Conservation (phyloP, 2,113 vertebrate species). For the Lophius piscatorius region DNA sequence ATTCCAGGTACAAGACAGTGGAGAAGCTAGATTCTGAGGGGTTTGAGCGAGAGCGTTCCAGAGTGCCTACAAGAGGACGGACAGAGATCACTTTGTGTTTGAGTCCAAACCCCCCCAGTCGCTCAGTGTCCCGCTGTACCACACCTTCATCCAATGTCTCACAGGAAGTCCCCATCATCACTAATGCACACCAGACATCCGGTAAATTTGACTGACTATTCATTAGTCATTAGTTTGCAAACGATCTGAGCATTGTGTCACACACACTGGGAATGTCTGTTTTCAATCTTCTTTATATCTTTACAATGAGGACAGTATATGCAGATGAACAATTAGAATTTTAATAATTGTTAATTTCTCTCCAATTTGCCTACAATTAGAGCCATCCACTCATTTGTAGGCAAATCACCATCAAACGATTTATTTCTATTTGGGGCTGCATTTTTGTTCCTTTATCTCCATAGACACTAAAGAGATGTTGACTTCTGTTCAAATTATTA, state of each 20-base stretch:
- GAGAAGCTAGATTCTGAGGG: conserved; percentile 90
- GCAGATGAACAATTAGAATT: too few relatives aligned
- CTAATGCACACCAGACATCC: conserved; percentile 55
- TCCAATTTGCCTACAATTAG: too few relatives aligned
- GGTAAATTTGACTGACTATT: conserved; percentile 71
- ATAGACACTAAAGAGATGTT: too few relatives aligned
- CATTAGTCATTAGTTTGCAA: background rate
- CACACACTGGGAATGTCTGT: background rate
- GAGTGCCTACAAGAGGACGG: conserved; percentile 80
- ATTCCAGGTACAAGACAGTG: conserved; percentile 92
- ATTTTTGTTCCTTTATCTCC: too few relatives aligned
- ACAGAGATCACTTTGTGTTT: conserved; percentile 92
- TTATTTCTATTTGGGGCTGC: too few relatives aligned
- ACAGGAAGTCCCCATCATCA: conserved; percentile 71
- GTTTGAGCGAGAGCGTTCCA: conserved; percentile 87
- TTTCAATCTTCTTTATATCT: too few relatives aligned
- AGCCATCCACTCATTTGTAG: too few relatives aligned
- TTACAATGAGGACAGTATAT: too few relatives aligned
- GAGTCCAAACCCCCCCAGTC: conserved; percentile 79
- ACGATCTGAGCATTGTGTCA: background rate
- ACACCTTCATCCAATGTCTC: conserved; percentile 77
- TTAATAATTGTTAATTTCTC: too few relatives aligned
- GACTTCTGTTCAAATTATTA: too few relatives aligned
- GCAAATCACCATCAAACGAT: too few relatives aligned
- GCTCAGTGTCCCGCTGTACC: conserved; percentile 63